A percentile compares a stretch with the other conserved stretches of the same genome.
phyloP scores from a whole-genome alignment of 64 coral and sea anemone genomes.

The Montipora sp. region DNA sequence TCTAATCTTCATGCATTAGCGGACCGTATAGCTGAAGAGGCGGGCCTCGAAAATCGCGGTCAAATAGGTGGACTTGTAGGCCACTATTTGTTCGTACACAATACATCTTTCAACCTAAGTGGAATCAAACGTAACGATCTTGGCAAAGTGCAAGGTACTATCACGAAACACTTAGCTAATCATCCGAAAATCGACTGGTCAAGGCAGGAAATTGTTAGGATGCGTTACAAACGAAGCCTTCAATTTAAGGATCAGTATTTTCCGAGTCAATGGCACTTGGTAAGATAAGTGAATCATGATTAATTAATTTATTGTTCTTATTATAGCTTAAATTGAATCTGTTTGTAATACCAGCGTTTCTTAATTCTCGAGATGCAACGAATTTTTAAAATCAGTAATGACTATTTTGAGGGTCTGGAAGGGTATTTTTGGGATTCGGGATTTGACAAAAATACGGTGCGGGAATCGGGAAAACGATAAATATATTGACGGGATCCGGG shows the following conservation, averaged over 20 bases:
- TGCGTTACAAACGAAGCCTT: constrained; percentile 80
- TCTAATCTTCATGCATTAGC: constrained; percentile 55
- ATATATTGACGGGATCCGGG: too few relatives aligned
- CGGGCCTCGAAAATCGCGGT: constrained; percentile 75
- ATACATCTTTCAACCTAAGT: constrained; percentile 75
- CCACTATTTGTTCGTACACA: constrained; percentile 80
- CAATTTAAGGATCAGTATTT: constrained; percentile 99
- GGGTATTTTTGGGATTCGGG: too few relatives aligned
- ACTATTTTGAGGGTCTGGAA: too few relatives aligned
- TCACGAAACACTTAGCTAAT: constrained; percentile 61
- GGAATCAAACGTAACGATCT: constrained; percentile 4
- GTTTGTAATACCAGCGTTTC: not conserved
- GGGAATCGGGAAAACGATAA: too few relatives aligned
- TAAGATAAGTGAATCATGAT: constrained; percentile 70
- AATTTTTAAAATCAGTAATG: not conserved
- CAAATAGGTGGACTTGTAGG: constrained; percentile 84
- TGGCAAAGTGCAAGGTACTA: constrained; percentile 53
- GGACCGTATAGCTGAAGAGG: constrained; percentile 75
- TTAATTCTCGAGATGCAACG: not conserved
- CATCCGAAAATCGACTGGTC: constrained; percentile 96
- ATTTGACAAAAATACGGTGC: too few relatives aligned
- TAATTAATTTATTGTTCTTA: constrained; percentile 53
- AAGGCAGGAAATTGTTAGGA: constrained; percentile 85
- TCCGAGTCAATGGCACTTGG: constrained; percentile 99
- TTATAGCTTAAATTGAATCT: constrained; percentile 9